Evolutionary conservation across 2,113 vertebrate genomes (phyloP).

Genomic region (Toxotes jaculatrix): DNA sequence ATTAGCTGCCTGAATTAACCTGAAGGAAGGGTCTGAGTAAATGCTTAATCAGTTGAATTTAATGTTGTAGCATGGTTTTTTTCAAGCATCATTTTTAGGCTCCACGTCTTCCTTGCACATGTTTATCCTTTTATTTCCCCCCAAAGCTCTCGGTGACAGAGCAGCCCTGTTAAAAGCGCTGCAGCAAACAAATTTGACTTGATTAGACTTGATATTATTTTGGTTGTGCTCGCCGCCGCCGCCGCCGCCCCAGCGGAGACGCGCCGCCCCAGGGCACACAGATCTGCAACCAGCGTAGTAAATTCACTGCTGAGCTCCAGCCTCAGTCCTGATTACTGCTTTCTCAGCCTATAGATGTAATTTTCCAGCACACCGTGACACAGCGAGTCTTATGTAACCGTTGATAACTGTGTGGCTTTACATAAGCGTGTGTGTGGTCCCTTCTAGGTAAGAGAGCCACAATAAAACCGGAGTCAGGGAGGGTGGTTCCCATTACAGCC

Average conservation of each 20-base stretch:
- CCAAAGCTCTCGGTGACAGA: background rate
- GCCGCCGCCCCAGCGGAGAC: background rate
- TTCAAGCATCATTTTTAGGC: background rate
- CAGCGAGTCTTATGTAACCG: slow-evolving; percentile 16
- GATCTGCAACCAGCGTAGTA: slow-evolving; percentile 18
- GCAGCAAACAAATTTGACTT: slow-evolving; percentile 1
- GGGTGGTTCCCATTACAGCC: background rate
- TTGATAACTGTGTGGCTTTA: slow-evolving; percentile 5
- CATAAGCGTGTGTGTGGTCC: background rate
- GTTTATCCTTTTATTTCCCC: fast-evolving
- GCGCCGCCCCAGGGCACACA: background rate
- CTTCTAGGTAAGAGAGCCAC: background rate
- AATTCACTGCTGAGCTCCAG: slow-evolving; percentile 6
- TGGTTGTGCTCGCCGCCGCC: background rate
- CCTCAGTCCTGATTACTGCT: slow-evolving; percentile 13
- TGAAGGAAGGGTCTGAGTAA: background rate
- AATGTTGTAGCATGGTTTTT: no score
- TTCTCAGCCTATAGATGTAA: slow-evolving; percentile 10
- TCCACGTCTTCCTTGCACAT: background rate
- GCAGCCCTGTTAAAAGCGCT: background rate
- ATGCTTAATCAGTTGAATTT: no score
- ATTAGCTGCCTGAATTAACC: no score
- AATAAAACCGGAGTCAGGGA: background rate
- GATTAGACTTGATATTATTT: slow-evolving; percentile 48
- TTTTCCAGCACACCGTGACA: slow-evolving; percentile 33